A percentile compares a stretch with the other conserved stretches of the same genome.
These are phyloP conservation scores for Eristalis intricaria DNA, from an alignment of 2,888 invertebrate genomes.

Conservation along the genomic window DNA sequence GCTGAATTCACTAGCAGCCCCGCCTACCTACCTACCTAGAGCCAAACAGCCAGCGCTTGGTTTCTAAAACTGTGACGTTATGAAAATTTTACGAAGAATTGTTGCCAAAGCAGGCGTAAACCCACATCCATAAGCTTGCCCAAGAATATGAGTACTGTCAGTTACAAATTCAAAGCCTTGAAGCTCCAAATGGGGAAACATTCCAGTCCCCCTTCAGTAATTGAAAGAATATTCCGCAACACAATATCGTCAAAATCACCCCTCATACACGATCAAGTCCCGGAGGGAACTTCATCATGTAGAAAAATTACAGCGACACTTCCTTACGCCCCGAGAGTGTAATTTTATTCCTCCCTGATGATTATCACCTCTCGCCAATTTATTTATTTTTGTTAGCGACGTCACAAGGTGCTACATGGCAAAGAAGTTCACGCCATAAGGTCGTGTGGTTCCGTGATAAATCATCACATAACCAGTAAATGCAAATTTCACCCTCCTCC, in stretches of 20 bases:
- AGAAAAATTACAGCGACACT: conserved; percentile 55
- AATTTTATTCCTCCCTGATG: conserved; percentile 49
- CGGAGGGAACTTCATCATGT: background rate
- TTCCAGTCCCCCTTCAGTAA: too few species aligned
- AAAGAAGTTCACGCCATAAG: background rate
- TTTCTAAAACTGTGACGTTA: too few species aligned
- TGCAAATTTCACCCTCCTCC: conserved; percentile 17
- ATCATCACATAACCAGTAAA: conserved; percentile 4
- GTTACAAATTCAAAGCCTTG: too few species aligned
- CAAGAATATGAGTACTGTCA: too few species aligned
- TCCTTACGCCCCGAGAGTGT: conserved; percentile 17
- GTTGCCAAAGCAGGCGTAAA: too few species aligned
- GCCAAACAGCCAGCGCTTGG: too few species aligned
- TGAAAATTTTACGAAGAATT: too few species aligned
- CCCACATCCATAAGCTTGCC: too few species aligned
- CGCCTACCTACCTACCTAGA: too few species aligned
- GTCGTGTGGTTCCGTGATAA: background rate
- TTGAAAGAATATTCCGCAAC: background rate
- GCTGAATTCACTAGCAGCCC: too few species aligned
- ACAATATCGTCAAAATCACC: background rate
- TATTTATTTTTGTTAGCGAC: conserved; percentile 38
- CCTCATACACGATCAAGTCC: background rate
- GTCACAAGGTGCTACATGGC: background rate
- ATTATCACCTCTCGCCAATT: conserved; percentile 16
- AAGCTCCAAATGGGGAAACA: too few species aligned